Base-by-base conservation (phyloP, 64 coral and sea anemone genomes). In the Trachythela sp. region DNA sequence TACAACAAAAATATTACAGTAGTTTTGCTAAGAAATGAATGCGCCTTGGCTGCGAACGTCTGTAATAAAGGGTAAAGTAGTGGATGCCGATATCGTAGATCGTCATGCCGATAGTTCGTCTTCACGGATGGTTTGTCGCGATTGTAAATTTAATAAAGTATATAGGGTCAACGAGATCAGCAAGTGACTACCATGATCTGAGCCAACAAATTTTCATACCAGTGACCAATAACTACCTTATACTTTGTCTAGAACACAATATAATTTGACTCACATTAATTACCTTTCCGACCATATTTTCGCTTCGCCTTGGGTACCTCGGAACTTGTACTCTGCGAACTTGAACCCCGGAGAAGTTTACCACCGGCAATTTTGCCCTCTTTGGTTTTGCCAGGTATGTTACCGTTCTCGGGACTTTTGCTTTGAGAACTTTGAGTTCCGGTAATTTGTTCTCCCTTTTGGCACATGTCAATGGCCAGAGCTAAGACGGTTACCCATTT, bases 401-500 rank as follows among this genome's bases (percentile, higher is more conserved):
- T 45, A 45, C 42, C 42, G 42, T 45, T 45, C 42, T 45, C 42
- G 42, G 42, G 42, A 45, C 42, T 45, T 45, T 45, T 45, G 42
- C 42, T 45, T 11, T 45, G 42, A 11, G 42, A 45, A 6, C 42
- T 45, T 45, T 45, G 4, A 45, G n/a, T n/a, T n/a, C n/a, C n/a
- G n/a, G n/a, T n/a, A n/a, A n/a, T 52, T 52, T 20, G 49, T 52
- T 26, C 56, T 22, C 26, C 26, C 56, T 64, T 64, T 64, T 64
- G 56, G 8, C 56, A 20, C 1, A 9, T 0, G 56, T 64, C 56
- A 2, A 64, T 64, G 56, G 56, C 56, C 56, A 64, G 20, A 8
- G 75, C 37, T 41, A 99, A 84, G 9, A 99, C 87, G 8, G 89
- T 92, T 59, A 95, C 80, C 96, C 96, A 99, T 42, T 95, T 99